phyloP scores from a whole-genome alignment of 2,888 invertebrate genomes.

The Ptycholaimellus sp. region DNA sequence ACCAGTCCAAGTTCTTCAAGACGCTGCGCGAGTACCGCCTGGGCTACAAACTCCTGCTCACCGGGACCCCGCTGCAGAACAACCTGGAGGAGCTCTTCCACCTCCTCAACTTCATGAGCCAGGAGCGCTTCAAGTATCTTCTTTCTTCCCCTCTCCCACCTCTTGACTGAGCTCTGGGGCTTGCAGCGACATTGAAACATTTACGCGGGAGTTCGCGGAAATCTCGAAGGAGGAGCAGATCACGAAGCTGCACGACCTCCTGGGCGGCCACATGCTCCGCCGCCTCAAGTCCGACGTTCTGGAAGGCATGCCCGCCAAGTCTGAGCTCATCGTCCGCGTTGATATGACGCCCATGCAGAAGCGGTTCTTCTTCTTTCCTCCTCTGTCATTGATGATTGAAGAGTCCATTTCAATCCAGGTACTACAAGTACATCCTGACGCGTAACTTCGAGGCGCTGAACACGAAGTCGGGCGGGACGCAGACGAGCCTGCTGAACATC shows the following conservation, averaged over 20 bases:
- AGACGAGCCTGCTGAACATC: constrained; percentile 78
- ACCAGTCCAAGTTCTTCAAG: constrained; percentile 88
- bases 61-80: constrained; percentile 94
- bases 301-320: constrained; percentile 57
- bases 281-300: constrained; percentile 97
- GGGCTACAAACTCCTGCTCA: constrained; percentile 76
- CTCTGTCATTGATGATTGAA: too few relatives aligned
- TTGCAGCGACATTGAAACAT: constrained; percentile 52
- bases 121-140: constrained; percentile 59
- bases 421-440: constrained; percentile 93
- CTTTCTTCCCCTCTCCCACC: not conserved
- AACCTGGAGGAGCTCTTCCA: constrained; percentile 97
- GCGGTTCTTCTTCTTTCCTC: too few relatives aligned
- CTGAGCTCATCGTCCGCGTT: constrained; percentile 91
- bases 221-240: constrained; percentile 90
- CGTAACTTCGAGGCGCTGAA: constrained; percentile 92
- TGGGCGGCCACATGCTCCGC: constrained; percentile 79
- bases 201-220: constrained; percentile 93
- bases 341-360: constrained; percentile 94
- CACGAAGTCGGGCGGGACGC: constrained; percentile 58
- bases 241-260: constrained; percentile 64
- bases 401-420: too few relatives aligned
- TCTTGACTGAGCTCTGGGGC: too few relatives aligned
- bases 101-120: constrained; percentile 81
- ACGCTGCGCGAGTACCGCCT: too few relatives aligned